These are phyloP conservation scores for Euborellia annulipes DNA, from an alignment of 1,140 invertebrate species.

Conservation along the genomic window DNA sequence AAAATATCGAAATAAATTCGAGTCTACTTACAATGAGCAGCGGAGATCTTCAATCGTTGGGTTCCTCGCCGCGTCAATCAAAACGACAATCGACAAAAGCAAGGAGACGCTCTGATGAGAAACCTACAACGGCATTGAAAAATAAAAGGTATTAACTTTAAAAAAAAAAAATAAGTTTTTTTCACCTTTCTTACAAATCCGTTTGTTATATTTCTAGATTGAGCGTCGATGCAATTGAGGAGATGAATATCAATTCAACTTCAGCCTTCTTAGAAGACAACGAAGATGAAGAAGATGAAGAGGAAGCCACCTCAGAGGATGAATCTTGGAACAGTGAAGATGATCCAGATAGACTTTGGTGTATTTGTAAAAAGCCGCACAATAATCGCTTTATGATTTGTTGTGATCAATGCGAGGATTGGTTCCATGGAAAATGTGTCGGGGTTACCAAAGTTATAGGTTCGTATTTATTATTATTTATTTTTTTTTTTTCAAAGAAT, in stretches of 20 bases:
- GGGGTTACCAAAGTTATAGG: slow-evolving; percentile 82
- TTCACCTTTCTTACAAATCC: neutral
- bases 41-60: no score
- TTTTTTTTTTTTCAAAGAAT: neutral
- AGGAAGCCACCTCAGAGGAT: slow-evolving; percentile 39
- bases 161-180: neutral
- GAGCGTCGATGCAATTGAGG: neutral
- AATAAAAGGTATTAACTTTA: no score
- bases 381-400: slow-evolving; percentile 97
- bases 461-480: slow-evolving; percentile 18
- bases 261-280: slow-evolving; percentile 7
- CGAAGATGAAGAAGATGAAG: slow-evolving; percentile 19
- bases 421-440: slow-evolving; percentile 95
- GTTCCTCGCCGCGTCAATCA: no score
- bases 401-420: slow-evolving; percentile 89
- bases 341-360: slow-evolving; percentile 89
- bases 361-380: slow-evolving; percentile 87
- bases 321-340: slow-evolving; percentile 66
- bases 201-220: neutral
- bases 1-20: no score
- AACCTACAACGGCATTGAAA: no score
- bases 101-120: no score
- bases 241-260: slow-evolving; percentile 4
- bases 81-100: no score
- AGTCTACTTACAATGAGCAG: no score